A percentile compares a stretch with the other conserved stretches of the same genome.
Evolutionary conservation across 1,140 invertebrate genomes (phyloP).

Genomic region (Druon quercuslanigerum): DNA sequence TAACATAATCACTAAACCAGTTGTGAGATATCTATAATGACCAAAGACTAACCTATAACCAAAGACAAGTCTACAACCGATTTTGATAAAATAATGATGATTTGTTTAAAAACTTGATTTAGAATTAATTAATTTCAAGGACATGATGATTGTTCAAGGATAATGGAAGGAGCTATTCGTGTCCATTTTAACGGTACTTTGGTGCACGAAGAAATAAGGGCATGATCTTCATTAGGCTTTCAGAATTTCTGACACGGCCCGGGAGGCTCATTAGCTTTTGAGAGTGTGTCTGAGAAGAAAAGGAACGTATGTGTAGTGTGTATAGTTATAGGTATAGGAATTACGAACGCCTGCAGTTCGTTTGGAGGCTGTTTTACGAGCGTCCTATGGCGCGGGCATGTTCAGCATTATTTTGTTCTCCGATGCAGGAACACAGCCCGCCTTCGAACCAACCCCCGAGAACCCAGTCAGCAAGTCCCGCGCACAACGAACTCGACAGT

Average conservation of each 20-base stretch:
- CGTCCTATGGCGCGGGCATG: slow-evolving; percentile 58
- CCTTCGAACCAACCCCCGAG: slow-evolving; percentile 36
- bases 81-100: no score
- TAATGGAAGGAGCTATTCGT: not conserved
- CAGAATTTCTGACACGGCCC: slow-evolving; percentile 58
- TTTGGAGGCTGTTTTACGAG: slow-evolving; percentile 63
- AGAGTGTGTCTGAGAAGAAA: slow-evolving; percentile 52
- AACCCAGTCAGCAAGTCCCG: slow-evolving; percentile 41
- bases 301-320: slow-evolving; percentile 50
- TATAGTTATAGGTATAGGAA: slow-evolving; percentile 57
- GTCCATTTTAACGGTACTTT: slow-evolving; percentile 18
- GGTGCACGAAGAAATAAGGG: slow-evolving; percentile 19
- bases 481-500: slow-evolving; percentile 41
- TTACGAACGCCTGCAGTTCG: slow-evolving; percentile 69
- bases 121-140: no score
- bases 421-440: slow-evolving; percentile 43
- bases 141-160: no score
- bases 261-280: slow-evolving; percentile 57
- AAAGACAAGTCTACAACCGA: no score
- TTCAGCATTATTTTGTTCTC: slow-evolving; percentile 67
- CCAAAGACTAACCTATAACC: no score
- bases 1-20: no score
- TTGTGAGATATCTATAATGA: no score
- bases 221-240: slow-evolving; percentile 63
- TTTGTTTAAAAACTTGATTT: no score